Percentiles rank a stretch among this genome's conserved stretches.
Evolutionary conservation across 2,113 vertebrate species (phyloP).

Genomic region (Montifringilla adamsi): DNA sequence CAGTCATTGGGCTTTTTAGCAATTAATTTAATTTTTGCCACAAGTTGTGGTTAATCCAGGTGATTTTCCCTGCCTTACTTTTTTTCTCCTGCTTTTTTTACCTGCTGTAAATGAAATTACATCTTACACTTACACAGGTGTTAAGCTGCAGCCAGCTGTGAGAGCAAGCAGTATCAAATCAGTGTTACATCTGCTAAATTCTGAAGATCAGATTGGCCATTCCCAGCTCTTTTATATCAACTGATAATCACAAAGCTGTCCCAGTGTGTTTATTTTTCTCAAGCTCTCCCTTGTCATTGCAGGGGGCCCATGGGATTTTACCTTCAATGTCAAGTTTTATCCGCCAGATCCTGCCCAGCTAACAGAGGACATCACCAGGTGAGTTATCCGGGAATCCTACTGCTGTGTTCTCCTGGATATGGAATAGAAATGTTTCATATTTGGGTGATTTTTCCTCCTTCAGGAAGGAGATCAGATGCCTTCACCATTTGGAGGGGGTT

Average conservation of each 20-base stretch:
- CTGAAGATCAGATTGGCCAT: not conserved
- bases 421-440: not conserved
- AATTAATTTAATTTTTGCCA: not conserved
- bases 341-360: constrained; percentile 95
- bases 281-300: constrained; percentile 28
- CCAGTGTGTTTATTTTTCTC: not conserved
- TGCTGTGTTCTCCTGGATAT: not conserved
- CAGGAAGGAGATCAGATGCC: not conserved
- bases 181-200: not conserved
- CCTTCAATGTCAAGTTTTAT: constrained; percentile 88
- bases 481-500: not conserved
- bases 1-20: not conserved
- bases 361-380: constrained; percentile 98
- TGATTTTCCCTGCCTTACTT: not conserved
- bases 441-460: not conserved
- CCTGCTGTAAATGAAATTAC: not conserved
- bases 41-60: not conserved
- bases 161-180: not conserved
- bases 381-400: not conserved
- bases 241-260: not conserved
- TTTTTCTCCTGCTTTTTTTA: not conserved
- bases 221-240: not conserved
- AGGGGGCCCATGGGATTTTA: constrained; percentile 82
- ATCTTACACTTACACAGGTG: not conserved
- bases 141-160: not conserved